Evolutionary conservation across 2,888 invertebrate species (phyloP).

Genomic region (Leucozona laternaria): DNA sequence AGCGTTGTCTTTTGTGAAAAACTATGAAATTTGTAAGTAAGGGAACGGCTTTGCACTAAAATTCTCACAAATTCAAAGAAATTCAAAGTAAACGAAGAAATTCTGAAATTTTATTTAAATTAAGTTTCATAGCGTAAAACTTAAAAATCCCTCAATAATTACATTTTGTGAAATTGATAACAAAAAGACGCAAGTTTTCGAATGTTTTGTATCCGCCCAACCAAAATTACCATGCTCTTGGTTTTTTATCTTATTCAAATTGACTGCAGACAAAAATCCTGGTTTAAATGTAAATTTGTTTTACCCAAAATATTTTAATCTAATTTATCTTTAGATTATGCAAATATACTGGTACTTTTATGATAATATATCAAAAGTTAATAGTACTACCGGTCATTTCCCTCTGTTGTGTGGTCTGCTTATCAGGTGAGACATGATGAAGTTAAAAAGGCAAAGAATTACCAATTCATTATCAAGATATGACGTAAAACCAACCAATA

Average conservation of each 20-base stretch:
- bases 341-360: background rate
- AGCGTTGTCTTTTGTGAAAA: too few relatives aligned
- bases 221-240: background rate
- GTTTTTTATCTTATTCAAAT: background rate
- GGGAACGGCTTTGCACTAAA: too few relatives aligned
- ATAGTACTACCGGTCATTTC: background rate
- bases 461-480: background rate
- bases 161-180: too few relatives aligned
- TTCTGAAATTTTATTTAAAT: too few relatives aligned
- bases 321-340: slow-evolving; percentile 16
- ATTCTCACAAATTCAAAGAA: too few relatives aligned
- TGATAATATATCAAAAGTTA: slow-evolving; percentile 13
- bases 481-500: background rate
- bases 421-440: slow-evolving; percentile 2
- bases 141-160: too few relatives aligned
- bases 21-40: too few relatives aligned
- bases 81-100: too few relatives aligned
- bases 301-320: background rate
- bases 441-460: background rate
- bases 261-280: background rate
- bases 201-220: too few relatives aligned
- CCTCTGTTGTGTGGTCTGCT: background rate
- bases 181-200: too few relatives aligned
- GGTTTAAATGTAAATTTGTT: slow-evolving; percentile 1
- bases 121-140: too few relatives aligned